Conservation (phyloP, 1,140 invertebrate species). For the Listronotus bonariensis region DNA sequence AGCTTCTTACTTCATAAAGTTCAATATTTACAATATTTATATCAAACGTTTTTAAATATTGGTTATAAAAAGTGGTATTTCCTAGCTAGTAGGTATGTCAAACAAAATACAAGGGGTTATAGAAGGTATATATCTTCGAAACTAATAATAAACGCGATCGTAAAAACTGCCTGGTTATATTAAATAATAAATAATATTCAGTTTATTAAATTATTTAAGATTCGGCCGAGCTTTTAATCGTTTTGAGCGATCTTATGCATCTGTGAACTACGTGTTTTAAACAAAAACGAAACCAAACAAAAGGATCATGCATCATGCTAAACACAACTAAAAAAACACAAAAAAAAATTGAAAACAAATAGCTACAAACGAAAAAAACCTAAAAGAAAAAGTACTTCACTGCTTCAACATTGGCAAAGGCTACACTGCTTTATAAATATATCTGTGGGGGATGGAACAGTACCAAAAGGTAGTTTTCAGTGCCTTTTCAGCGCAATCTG, state of each 20-base stretch:
- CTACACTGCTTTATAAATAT: conserved; percentile 1
- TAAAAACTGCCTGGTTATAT: conserved; percentile 24
- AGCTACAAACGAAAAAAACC: conserved; percentile 42
- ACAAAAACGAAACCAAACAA: conserved; percentile 42
- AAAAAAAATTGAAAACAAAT: conserved; percentile 36
- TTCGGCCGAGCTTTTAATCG: conserved; percentile 50
- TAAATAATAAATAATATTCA: conserved; percentile 15
- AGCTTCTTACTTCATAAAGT: conserved; percentile 8
- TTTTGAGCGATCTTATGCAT: conserved; percentile 57
- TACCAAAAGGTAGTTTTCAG: conserved; percentile 1
- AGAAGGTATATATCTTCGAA: not conserved
- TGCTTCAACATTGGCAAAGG: conserved; percentile 47
- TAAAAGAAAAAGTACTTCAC: conserved; percentile 44
- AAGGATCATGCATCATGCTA: conserved; percentile 47
- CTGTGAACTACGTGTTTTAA: conserved; percentile 50
- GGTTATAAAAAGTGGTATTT: conserved; percentile 10
- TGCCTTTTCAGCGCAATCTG: conserved; percentile 40
- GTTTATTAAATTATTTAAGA: conserved; percentile 8
- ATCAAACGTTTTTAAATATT: conserved; percentile 9
- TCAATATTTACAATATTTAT: conserved; percentile 33
- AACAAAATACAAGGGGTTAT: too few relatives aligned
- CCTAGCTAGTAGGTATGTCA: not conserved
- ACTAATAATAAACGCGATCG: conserved; percentile 2
- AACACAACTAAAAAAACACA: conserved; percentile 40
- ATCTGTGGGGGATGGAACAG: not conserved